Conservation (phyloP, 2,113 vertebrate genomes). For the Serranochromis macrocephalus region DNA sequence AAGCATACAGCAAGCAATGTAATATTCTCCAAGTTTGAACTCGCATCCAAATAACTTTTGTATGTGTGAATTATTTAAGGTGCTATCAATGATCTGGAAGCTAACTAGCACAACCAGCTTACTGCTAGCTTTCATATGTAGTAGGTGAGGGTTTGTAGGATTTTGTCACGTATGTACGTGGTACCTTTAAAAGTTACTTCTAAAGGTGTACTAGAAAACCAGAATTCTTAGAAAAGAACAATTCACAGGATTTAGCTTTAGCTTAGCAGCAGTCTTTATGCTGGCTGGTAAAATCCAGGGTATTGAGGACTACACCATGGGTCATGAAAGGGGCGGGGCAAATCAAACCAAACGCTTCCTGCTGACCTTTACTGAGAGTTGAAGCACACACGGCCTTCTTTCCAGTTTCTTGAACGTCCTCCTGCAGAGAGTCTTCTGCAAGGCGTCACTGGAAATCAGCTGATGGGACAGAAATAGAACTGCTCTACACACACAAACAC, state of each 20-base stretch:
- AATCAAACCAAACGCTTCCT: background rate
- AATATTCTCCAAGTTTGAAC: background rate
- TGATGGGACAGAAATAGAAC: slow-evolving; percentile 55
- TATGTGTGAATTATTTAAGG: accelerated
- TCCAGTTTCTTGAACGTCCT: background rate
- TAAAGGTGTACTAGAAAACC: background rate
- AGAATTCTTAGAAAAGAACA: background rate
- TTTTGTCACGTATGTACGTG: background rate
- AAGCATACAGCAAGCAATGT: too few relatives aligned
- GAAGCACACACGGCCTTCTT: background rate
- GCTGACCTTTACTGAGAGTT: background rate
- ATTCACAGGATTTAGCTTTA: background rate
- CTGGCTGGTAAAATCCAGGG: background rate
- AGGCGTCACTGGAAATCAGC: slow-evolving; percentile 17
- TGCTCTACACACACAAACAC: background rate
- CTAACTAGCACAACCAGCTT: background rate
- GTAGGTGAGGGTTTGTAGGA: background rate
- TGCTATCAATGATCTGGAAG: background rate
- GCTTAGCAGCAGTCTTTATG: background rate
- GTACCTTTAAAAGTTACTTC: background rate
- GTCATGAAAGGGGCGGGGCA: background rate
- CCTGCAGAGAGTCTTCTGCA: background rate
- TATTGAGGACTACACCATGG: background rate
- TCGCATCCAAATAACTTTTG: background rate
- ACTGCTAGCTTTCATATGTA: background rate